Percentiles rank a stretch among this genome's conserved stretches.
Evolutionary conservation across 2,888 invertebrate species (phyloP).

Genomic region (Ceramica pisi): DNA sequence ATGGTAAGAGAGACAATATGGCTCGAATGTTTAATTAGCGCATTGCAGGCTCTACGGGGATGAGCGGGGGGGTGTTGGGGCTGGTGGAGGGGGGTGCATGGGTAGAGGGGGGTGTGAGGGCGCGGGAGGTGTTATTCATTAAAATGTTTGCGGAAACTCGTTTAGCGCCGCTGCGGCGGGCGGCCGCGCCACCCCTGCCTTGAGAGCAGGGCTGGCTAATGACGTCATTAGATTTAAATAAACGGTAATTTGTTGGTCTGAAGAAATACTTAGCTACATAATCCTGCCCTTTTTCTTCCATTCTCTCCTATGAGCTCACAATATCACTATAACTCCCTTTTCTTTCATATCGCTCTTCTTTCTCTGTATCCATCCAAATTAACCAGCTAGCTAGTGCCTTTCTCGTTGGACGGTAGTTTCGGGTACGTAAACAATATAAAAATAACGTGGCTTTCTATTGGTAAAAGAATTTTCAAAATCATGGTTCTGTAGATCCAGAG

Average conservation of each 20-base stretch:
- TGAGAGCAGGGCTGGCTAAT: constrained; percentile 69
- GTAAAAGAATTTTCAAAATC: too few species aligned
- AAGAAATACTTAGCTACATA: background rate
- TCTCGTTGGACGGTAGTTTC: too few species aligned
- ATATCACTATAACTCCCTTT: too few species aligned
- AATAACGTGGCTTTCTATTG: too few species aligned
- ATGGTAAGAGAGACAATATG: constrained; percentile 88
- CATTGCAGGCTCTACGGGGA: constrained; percentile 82
- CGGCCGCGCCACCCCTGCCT: constrained; percentile 72
- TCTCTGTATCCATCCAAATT: too few species aligned
- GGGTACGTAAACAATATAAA: too few species aligned
- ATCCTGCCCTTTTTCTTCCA: too few species aligned
- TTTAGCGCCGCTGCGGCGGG: constrained; percentile 88
- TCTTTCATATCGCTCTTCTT: too few species aligned
- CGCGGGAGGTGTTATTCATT: constrained; percentile 89
- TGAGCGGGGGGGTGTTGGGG: constrained; percentile 50
- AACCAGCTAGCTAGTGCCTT: too few species aligned
- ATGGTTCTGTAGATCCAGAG: too few species aligned
- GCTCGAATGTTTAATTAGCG: constrained; percentile 90
- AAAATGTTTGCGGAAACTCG: constrained; percentile 91
- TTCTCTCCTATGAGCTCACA: too few species aligned
- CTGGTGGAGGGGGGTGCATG: constrained; percentile 58
- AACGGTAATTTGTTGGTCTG: background rate
- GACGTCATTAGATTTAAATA: constrained; percentile 17
- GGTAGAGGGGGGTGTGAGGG: constrained; percentile 62